Evolutionary conservation across 30 jellyfish, hydroid and myxozoan species (phyloP).

Genomic region (Turritopsis rubra): DNA sequence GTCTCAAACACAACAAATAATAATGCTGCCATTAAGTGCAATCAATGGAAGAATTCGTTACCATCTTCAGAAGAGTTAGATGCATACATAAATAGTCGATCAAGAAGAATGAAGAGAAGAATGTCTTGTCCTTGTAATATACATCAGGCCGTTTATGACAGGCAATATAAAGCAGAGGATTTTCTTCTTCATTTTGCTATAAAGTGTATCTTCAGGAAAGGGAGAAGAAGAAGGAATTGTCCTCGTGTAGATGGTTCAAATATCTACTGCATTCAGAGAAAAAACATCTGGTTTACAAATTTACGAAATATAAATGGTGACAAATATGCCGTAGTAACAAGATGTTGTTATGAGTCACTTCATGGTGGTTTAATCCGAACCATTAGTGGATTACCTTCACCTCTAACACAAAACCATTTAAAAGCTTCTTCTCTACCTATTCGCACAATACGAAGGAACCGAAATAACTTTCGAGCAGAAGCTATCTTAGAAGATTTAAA

Average conservation of each 20-base stretch:
- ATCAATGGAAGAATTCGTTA: background rate
- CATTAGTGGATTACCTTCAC: background rate
- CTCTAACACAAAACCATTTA: background rate
- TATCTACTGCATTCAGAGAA: background rate
- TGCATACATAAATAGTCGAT: background rate
- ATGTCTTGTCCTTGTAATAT: slow-evolving; percentile 7
- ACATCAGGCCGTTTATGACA: slow-evolving; percentile 3
- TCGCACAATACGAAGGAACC: background rate
- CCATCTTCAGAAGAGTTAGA: background rate
- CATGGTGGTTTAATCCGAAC: slow-evolving; percentile 6
- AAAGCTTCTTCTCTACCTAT: background rate
- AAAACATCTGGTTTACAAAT: background rate
- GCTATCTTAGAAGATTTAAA: slow-evolving; percentile 7
- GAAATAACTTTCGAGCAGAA: background rate
- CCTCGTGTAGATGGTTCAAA: background rate
- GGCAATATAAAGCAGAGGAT: background rate
- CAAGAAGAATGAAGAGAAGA: background rate
- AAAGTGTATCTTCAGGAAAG: background rate
- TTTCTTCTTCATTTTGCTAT: background rate
- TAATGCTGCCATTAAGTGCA: background rate
- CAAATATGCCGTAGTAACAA: background rate
- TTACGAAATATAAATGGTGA: slow-evolving; percentile 5
- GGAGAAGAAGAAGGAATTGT: background rate
- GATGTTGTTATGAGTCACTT: slow-evolving; percentile 23
- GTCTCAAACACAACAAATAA: background rate